These are phyloP conservation scores for Apis cerana DNA, from an alignment of 1,140 invertebrate genomes.

Conservation along the genomic window DNA sequence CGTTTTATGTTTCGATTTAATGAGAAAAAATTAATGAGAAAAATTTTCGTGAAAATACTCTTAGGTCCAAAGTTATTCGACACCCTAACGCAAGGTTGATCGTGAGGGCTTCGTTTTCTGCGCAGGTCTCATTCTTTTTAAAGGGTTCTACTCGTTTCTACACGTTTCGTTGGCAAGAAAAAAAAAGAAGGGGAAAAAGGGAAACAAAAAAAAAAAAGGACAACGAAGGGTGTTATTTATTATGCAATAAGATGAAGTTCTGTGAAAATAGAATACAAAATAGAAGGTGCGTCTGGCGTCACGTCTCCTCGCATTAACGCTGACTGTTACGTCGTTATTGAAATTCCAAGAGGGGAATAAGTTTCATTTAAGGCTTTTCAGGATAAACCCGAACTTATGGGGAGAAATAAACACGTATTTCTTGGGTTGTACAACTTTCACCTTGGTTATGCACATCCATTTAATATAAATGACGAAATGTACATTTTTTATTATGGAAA, in stretches of 20 bases:
- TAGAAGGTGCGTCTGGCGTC: conserved; percentile 3
- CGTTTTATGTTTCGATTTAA: too few relatives aligned
- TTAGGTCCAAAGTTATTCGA: conserved; percentile 35
- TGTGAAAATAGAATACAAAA: conserved; percentile 39
- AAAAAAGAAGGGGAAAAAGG: not conserved
- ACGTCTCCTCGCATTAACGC: conserved; percentile 4
- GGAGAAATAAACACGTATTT: not conserved
- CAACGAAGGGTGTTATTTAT: conserved; percentile 14
- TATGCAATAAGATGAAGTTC: conserved; percentile 31
- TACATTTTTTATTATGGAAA: not conserved
- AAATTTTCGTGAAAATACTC: conserved; percentile 1
- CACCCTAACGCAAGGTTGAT: conserved; percentile 40
- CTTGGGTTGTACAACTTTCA: not conserved
- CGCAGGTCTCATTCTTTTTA: conserved; percentile 18
- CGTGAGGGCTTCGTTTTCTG: conserved; percentile 54
- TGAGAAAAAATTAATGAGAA: too few relatives aligned
- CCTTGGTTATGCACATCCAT: not conserved
- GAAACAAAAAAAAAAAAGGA: not conserved
- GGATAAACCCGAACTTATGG: not conserved
- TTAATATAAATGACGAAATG: not conserved
- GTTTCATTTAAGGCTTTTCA: not conserved
- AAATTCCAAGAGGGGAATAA: not conserved
- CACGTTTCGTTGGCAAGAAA: not conserved
- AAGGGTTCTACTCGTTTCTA: not conserved
- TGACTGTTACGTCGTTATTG: conserved; percentile 16